Evolutionary conservation across 1,140 invertebrate genomes (phyloP).

Genomic region (Saccostrea cuccullata): DNA sequence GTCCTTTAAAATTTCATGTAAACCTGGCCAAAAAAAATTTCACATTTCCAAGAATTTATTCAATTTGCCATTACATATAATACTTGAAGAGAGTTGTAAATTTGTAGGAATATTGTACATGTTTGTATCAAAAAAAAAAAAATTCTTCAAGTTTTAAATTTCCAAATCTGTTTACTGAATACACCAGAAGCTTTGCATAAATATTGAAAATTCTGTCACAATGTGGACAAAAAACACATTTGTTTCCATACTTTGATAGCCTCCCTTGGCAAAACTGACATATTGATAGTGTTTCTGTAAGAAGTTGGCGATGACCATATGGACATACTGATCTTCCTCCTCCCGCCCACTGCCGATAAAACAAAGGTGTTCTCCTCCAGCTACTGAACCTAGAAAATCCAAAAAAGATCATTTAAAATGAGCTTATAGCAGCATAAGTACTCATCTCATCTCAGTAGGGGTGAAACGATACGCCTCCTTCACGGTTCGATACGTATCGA

Average conservation of each 20-base stretch:
- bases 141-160: too few species aligned
- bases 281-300: constrained; percentile 95
- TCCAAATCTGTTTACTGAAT: too few species aligned
- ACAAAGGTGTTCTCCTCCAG: constrained; percentile 97
- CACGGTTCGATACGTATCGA: too few species aligned
- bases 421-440: neutral
- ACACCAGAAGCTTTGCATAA: too few species aligned
- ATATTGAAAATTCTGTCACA: too few species aligned
- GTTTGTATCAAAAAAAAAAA: too few species aligned
- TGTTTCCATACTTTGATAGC: constrained; percentile 85
- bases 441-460: too few species aligned
- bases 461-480: too few species aligned
- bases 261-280: constrained; percentile 94
- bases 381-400: constrained; percentile 83
- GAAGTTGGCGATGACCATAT: constrained; percentile 99
- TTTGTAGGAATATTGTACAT: too few species aligned
- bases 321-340: constrained; percentile 97
- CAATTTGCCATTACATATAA: too few species aligned
- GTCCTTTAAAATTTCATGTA: constrained; percentile 91
- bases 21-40: constrained; percentile 79
- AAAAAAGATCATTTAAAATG: neutral
- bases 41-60: neutral
- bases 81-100: too few species aligned
- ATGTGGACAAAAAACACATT: too few species aligned
- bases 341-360: constrained; percentile 97